phyloP scores from a whole-genome alignment of 1,140 invertebrate species.

The Aporrectodea caliginosa region DNA sequence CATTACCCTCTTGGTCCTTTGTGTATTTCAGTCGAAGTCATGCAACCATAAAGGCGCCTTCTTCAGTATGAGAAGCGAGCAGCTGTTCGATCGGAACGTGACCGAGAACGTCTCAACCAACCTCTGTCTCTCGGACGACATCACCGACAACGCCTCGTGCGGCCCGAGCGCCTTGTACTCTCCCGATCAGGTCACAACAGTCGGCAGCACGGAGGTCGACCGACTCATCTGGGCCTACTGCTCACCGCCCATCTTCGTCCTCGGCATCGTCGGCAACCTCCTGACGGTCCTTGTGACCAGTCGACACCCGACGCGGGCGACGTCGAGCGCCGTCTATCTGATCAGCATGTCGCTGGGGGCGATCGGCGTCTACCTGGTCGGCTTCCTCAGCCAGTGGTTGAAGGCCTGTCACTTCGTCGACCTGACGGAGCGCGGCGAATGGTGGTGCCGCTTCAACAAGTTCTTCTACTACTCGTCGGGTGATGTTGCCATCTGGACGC shows the following conservation, averaged over 20 bases:
- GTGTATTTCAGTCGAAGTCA: too few relatives aligned
- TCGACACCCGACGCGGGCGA: conserved; percentile 20
- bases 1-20: too few relatives aligned
- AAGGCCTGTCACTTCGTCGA: conserved; percentile 16
- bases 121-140: too few relatives aligned
- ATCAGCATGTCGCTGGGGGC: conserved; percentile 25
- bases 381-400: conserved; percentile 31
- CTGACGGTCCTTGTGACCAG: conserved; percentile 28
- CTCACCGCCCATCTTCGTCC: conserved; percentile 28
- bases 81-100: too few relatives aligned
- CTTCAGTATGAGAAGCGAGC: too few relatives aligned
- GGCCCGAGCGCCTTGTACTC: neutral
- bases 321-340: conserved; percentile 26
- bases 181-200: neutral
- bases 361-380: conserved; percentile 18
- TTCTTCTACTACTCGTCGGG: conserved; percentile 31
- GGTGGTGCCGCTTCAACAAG: conserved; percentile 34
- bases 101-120: too few relatives aligned
- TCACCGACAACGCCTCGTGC: too few relatives aligned
- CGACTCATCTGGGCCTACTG: conserved; percentile 27
- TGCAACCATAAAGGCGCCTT: too few relatives aligned
- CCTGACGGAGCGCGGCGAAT: conserved; percentile 19
- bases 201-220: neutral
- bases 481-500: conserved; percentile 37
- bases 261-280: conserved; percentile 29